Evolutionary conservation across 2,113 vertebrate species (phyloP), one percentile per base, ranked within the genome.

Genomic region (Macaca mulatta): DNA sequence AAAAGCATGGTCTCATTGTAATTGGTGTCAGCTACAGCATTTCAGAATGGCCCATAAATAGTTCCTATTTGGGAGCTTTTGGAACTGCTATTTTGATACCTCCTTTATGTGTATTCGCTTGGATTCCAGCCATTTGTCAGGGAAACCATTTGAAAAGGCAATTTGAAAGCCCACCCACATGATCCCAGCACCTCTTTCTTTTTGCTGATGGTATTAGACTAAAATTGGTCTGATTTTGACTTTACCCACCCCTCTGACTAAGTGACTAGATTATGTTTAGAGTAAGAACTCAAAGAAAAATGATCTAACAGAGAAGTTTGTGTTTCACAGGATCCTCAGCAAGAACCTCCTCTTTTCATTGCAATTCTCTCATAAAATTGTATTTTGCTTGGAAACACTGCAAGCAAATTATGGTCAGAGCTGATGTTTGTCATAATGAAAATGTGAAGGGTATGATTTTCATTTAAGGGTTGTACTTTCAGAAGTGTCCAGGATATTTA

Each of bases 61-160:
- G 89, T 38, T 8, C 45, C 78, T n/a, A 22, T 89, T 93, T 0
- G 69, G 80, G 94, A 97, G 89, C 77, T 83, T 96, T 70, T 40
- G 72, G 75, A 94, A 93, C 77, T 83, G 50, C 69, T 95, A 75
- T 95, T 97, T 93, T 93, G 94, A 93, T 95, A 88, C 38, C 69
- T 96, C 84, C 64, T 97, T 67, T 67, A 74, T 86, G 55, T 6
- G 1, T 94, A 40, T 78, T 89, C 85, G 57, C 78, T 97, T 96
- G 97, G 96, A 94, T 43, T 94, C 78, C 5, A 85, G 96, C 81
- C 88, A 94, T 86, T 95, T 86, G 70, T 80, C 59, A 97, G 84
- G 61, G 48, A 97, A 97, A 96, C 67, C 43, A 32, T 90, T 96
- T 96, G 79, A 92, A 96, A 98, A 97, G 69, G 90, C 95, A 93